Conservation (phyloP, 2,888 invertebrate species). For the Phengaris arion region DNA sequence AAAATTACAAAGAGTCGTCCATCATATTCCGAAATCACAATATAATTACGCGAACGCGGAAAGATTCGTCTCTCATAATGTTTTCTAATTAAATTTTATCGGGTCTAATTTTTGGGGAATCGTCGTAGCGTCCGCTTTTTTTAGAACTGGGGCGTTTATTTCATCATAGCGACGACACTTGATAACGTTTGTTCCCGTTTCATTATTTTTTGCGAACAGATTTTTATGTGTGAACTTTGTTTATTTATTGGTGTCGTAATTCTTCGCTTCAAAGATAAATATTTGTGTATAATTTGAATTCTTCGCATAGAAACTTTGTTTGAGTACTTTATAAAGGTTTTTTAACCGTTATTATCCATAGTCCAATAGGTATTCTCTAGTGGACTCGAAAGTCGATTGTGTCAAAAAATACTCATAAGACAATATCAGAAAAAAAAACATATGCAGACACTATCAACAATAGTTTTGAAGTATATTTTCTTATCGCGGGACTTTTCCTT, state of each 20-base stretch:
- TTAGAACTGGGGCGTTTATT: slow-evolving; percentile 29
- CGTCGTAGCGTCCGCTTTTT: slow-evolving; percentile 29
- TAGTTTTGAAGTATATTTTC: too few species aligned
- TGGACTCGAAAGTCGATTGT: too few species aligned
- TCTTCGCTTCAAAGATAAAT: background rate
- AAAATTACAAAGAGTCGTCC: slow-evolving; percentile 45
- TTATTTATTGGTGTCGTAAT: slow-evolving; percentile 21
- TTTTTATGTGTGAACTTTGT: slow-evolving; percentile 15
- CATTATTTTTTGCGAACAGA: slow-evolving; percentile 27
- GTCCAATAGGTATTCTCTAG: too few species aligned
- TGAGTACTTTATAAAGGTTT: background rate
- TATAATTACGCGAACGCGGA: slow-evolving; percentile 64
- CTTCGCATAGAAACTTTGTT: background rate
- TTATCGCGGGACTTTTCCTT: background rate
- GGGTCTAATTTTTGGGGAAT: slow-evolving; percentile 31
- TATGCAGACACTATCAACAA: too few species aligned
- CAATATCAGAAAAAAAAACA: too few species aligned
- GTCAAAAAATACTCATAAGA: too few species aligned
- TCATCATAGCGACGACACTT: slow-evolving; percentile 27
- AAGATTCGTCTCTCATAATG: slow-evolving; percentile 64
- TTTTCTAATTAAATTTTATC: slow-evolving; percentile 63
- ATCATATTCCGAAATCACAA: slow-evolving; percentile 70
- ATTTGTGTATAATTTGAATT: background rate
- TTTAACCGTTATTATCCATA: background rate
- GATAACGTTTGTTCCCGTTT: slow-evolving; percentile 30